These are phyloP conservation scores for Vipera latastei DNA, from an alignment of 2,797 vertebrate species.

Conservation along the genomic window DNA sequence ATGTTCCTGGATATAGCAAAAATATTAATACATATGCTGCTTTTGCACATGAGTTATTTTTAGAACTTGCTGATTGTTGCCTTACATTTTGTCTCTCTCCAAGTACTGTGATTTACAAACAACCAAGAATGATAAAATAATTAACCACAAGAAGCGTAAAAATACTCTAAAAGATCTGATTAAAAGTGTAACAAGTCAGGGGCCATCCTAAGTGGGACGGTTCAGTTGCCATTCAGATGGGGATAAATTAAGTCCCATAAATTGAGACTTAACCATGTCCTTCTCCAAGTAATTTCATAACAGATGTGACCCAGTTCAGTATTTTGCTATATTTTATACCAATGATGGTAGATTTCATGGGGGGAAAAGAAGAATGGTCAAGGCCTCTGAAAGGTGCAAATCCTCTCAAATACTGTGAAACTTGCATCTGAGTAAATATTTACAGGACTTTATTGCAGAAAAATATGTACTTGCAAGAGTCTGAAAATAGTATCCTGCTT, in stretches of 20 bases:
- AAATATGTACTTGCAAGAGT: neutral
- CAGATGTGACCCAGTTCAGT: neutral
- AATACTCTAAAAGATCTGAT: neutral
- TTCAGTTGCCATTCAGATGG: neutral
- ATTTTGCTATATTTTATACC: neutral
- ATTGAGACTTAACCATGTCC: no score
- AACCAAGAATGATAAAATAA: neutral
- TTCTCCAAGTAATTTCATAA: neutral
- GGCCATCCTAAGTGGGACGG: neutral
- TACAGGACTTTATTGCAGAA: neutral
- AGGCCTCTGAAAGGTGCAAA: neutral
- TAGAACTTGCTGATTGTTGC: neutral
- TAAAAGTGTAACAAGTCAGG: neutral
- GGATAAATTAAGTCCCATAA: neutral
- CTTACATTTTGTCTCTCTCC: neutral
- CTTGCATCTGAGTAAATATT: neutral
- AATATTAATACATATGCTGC: neutral
- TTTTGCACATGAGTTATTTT: neutral
- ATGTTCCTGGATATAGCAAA: neutral
- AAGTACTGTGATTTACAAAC: neutral
- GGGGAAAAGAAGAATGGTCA: neutral
- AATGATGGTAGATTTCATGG: neutral
- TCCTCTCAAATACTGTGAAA: no score
- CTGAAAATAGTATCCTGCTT: neutral
- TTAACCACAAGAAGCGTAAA: neutral